A percentile compares a stretch with the other conserved stretches of the same genome.
These are phyloP conservation scores for Tricholaema leucomelas DNA, from an alignment of 2,113 vertebrate species.

Conservation along the genomic window DNA sequence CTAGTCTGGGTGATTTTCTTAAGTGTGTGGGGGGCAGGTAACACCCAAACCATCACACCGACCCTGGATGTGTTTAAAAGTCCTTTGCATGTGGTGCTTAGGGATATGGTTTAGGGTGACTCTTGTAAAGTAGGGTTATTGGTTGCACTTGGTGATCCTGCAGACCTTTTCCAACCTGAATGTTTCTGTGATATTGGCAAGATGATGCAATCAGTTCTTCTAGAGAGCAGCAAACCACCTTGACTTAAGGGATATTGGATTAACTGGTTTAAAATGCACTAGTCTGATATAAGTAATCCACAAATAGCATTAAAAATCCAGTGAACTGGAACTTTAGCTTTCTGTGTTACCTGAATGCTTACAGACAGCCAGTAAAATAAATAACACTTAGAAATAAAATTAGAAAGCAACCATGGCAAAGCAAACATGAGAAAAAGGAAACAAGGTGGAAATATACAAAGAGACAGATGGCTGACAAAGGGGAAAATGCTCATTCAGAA, in stretches of 20 bases:
- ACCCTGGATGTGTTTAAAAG: too few relatives aligned
- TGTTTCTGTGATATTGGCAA: background rate
- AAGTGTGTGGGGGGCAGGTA: too few relatives aligned
- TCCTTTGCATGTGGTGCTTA: too few relatives aligned
- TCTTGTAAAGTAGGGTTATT: too few relatives aligned
- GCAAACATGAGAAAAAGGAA: background rate
- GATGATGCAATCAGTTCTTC: constrained; percentile 2
- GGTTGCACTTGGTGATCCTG: too few relatives aligned
- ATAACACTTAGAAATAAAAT: background rate
- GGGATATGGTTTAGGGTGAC: too few relatives aligned
- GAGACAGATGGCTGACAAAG: background rate
- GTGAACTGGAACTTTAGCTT: background rate
- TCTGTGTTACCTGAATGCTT: background rate
- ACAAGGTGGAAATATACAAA: background rate
- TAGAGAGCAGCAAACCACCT: background rate
- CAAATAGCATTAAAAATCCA: background rate
- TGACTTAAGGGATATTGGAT: constrained; percentile 7
- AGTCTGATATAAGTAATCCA: background rate
- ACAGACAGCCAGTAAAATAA: background rate
- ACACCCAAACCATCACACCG: too few relatives aligned
- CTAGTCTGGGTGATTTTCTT: too few relatives aligned
- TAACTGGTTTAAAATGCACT: constrained; percentile 42
- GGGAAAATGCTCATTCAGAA: background rate
- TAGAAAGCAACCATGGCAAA: background rate
- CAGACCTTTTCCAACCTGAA: too few relatives aligned